Base-by-base conservation (phyloP, 2,888 invertebrate genomes). In the Platycheirus rosarum region DNA sequence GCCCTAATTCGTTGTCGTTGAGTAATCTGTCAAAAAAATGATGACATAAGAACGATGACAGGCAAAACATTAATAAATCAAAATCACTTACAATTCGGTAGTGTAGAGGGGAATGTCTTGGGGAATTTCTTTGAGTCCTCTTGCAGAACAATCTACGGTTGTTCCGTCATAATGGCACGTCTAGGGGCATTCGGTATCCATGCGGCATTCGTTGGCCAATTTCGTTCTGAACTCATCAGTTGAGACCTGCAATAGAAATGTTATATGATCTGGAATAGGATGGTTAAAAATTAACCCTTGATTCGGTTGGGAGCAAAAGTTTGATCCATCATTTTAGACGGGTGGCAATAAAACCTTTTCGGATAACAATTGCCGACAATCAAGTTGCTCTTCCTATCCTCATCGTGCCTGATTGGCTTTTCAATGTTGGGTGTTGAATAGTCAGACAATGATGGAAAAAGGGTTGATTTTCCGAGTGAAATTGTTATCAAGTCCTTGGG, bases 151-250 rank as follows among this genome's bases (percentile, higher is more conserved):
- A 88, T 97, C 95, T 2, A 99, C 97, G 40, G 95, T 93, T 5
- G 97, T 96, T 9, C 96, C 97, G 86, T 95, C 95, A 90, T 99
- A 99, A 66, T 94, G 93, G 90, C 99, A 99, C 75, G 94, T 94
- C 0, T 93, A 91, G 0, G 99, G 99, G 89, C 99, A 99, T 32
- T 94, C 94, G 18, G 94, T 94, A 85, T 96, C 95, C 74, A 95
- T 93, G 65, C 96, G 93, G 89, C 98, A 98, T 87, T 95, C 95
- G 29, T 95, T 96, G 32, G 95, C 95, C 87, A 93, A 92, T 87
- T 94, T 93, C 8, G 95, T 95, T 35, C 95, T 92, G 84, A 95
- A 92, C 87, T 96, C 96, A 88, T 97, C 97, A 85, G 95, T 95
- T 86, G 89, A 88, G n/a, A 86, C 97, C 97, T 97, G 49, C 5